A percentile compares a stretch with the other conserved stretches of the same genome.
Conservation (phyloP, 1,140 invertebrate species). For the Cydia amplana region DNA sequence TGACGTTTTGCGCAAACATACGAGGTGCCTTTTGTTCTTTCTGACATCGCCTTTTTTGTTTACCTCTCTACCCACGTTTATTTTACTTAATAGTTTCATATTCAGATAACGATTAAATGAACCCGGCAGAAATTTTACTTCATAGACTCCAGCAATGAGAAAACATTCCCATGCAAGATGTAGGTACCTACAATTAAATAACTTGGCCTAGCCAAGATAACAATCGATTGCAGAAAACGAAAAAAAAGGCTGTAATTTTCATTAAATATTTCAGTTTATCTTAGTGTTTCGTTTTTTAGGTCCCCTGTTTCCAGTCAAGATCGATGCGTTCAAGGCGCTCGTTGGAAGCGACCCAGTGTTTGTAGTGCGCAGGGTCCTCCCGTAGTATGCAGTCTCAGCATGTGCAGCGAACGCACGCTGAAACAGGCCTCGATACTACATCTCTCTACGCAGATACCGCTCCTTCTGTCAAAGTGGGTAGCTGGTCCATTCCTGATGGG, state of each 20-base stretch:
- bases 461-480: too few relatives aligned
- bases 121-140: background rate
- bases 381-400: slow-evolving; percentile 44
- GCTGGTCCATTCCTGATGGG: slow-evolving; percentile 73
- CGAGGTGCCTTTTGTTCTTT: background rate
- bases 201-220: background rate
- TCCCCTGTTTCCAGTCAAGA: slow-evolving; percentile 69
- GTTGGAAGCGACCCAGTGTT: slow-evolving; percentile 68
- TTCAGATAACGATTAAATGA: background rate
- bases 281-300: too few relatives aligned
- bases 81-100: background rate
- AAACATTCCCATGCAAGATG: background rate
- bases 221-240: too few relatives aligned
- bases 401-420: slow-evolving; percentile 44
- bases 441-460: background rate
- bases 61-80: background rate
- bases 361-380: slow-evolving; percentile 68
- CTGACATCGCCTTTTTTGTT: too few relatives aligned
- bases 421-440: background rate
- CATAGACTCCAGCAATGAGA: background rate
- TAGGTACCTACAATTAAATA: background rate
- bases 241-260: too few relatives aligned
- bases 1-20: background rate
- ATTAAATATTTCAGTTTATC: too few relatives aligned
- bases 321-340: slow-evolving; percentile 71